phyloP scores from a whole-genome alignment of 2,888 invertebrate genomes.

The Rhorus exstirpatorius region DNA sequence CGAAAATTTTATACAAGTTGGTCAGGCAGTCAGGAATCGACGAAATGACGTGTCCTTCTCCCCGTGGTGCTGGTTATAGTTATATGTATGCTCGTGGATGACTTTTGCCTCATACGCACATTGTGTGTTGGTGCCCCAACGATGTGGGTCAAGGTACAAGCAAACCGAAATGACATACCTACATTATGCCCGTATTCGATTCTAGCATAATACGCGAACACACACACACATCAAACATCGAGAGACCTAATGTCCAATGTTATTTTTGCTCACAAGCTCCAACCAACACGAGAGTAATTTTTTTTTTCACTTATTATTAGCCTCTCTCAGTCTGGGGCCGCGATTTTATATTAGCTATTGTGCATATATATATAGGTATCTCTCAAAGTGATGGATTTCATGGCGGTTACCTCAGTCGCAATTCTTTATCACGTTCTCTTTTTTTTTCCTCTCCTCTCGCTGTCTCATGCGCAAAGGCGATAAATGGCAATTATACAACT shows the following conservation, averaged over 20 bases:
- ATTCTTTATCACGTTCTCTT: slow-evolving; percentile 45
- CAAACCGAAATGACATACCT: slow-evolving; percentile 83
- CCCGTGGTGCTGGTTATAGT: not conserved
- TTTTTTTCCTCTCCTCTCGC: not conserved
- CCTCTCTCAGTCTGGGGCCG: not conserved
- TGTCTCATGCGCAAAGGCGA: slow-evolving; percentile 39
- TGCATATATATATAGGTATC: slow-evolving; percentile 28
- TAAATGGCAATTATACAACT: slow-evolving; percentile 68
- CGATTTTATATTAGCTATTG: slow-evolving; percentile 23
- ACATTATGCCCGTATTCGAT: slow-evolving; percentile 84
- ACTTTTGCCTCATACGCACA: slow-evolving; percentile 77
- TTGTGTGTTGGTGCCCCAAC: slow-evolving; percentile 42
- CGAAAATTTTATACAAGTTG: slow-evolving; percentile 43
- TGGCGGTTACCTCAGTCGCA: slow-evolving; percentile 36
- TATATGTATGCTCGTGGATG: slow-evolving; percentile 59
- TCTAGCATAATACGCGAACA: slow-evolving; percentile 65
- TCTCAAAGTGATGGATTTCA: slow-evolving; percentile 65
- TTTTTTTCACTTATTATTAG: slow-evolving; percentile 47
- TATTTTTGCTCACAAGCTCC: slow-evolving; percentile 18
- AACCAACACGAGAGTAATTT: not conserved
- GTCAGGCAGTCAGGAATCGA: slow-evolving; percentile 62
- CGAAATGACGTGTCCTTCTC: slow-evolving; percentile 69
- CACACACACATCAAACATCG: slow-evolving; percentile 7
- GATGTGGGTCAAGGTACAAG: slow-evolving; percentile 83
- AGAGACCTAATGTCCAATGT: slow-evolving; percentile 8